A percentile compares a stretch with the other conserved stretches of the same genome.
Conservation (phyloP, 2,888 invertebrate genomes). For the Synanthedon vespiformis region DNA sequence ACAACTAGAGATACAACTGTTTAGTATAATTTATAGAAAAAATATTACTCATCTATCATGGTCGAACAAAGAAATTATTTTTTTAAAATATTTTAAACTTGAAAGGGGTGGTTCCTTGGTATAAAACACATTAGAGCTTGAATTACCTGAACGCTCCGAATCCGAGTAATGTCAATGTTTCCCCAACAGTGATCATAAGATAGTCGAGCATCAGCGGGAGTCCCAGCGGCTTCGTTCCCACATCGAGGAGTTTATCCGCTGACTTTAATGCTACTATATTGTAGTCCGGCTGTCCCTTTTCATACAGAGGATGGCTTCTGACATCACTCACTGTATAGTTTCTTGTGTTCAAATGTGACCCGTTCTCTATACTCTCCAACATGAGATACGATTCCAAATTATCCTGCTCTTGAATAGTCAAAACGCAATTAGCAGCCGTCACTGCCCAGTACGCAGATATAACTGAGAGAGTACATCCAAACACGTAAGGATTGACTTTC, state of each 20-base stretch:
- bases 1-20: too few relatives aligned
- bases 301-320: conserved; percentile 37
- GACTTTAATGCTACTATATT: conserved; percentile 39
- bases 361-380: conserved; percentile 26
- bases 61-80: too few relatives aligned
- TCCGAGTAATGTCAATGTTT: conserved; percentile 35
- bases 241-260: conserved; percentile 15
- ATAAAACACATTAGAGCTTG: background rate
- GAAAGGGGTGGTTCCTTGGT: too few relatives aligned
- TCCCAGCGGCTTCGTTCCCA: conserved; percentile 6
- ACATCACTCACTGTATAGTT: conserved; percentile 27
- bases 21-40: too few relatives aligned
- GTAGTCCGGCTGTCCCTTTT: conserved; percentile 22
- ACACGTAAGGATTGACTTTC: conserved; percentile 30
- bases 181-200: conserved; percentile 35
- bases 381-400: conserved; percentile 44
- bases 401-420: conserved; percentile 44
- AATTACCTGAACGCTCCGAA: conserved; percentile 40
- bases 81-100: too few relatives aligned
- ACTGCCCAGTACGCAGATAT: conserved; percentile 35
- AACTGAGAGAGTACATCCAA: conserved; percentile 46
- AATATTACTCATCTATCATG: too few relatives aligned
- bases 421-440: conserved; percentile 53
- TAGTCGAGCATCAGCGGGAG: conserved; percentile 30
- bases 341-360: conserved; percentile 12